Conservation (phyloP, 2,888 invertebrate species). For the Idaea biselata region DNA sequence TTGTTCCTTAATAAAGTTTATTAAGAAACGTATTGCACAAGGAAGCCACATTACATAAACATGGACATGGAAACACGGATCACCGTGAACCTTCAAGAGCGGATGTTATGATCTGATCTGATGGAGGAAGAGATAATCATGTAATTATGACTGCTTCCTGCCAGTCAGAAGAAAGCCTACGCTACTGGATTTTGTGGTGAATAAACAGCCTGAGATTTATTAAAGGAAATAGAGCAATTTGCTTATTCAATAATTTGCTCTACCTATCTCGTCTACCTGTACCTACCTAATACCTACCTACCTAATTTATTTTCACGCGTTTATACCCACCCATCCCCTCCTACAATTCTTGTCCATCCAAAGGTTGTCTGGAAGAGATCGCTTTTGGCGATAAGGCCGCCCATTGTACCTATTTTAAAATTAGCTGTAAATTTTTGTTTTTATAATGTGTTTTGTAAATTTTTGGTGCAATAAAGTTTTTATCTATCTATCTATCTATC, state of each 20-base stretch:
- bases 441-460: too few species aligned
- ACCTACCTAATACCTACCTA: too few species aligned
- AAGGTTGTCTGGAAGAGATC: too few species aligned
- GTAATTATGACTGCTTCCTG: neutral
- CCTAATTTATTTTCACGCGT: too few species aligned
- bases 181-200: neutral
- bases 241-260: neutral
- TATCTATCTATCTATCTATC: too few species aligned
- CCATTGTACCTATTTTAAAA: too few species aligned
- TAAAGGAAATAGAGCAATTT: neutral
- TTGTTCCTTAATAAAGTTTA: neutral
- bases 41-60: neutral
- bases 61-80: constrained; percentile 8
- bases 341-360: too few species aligned
- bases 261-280: neutral
- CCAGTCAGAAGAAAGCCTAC: neutral
- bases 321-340: too few species aligned
- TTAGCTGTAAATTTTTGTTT: too few species aligned
- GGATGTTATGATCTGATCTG: constrained; percentile 18
- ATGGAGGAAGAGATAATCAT: constrained; percentile 10
- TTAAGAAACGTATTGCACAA: neutral
- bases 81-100: constrained; percentile 10
- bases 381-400: too few species aligned
- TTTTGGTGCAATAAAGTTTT: too few species aligned
- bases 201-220: neutral